Base-by-base conservation (phyloP, 64 coral and sea anemone genomes). In the Montipora sp. region DNA sequence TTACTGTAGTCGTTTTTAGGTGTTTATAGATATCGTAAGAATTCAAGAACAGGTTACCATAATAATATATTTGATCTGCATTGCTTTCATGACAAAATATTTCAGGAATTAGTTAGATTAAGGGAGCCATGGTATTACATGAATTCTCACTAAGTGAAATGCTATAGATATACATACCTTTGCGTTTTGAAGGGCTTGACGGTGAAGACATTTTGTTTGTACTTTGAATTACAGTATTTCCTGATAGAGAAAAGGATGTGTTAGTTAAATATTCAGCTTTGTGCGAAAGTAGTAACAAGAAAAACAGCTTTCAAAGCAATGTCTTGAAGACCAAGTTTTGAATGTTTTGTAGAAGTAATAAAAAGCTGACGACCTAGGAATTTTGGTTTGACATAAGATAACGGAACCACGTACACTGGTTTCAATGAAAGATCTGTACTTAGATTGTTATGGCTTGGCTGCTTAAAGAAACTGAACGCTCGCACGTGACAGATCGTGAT, bases 281-380 rank as follows among this genome's bases (percentile, higher is more conserved):
- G 77, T 55, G 15, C 14, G 3, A 79, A 79, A 27, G 51, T 36
- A 57, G 14, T 80, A 80, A 60, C 11, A 80, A 24, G 19, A n/a
- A 80, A 80, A 80, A 60, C 51, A 80, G 8, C 78, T 80, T 60
- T 75, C 66, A 73, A 51, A 87, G 66, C 66, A 87, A 67, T 53
- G 36, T 87, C 84, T 87, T 73, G 11, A 51, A 75, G 9, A 73
- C 72, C 21, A 70, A 73, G 66, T 70, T 70, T 70, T 75, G 15
- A 53, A 75, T 23, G 18, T 87, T 75, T 89, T 65, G 51, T 47
- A 65, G 74, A 79, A 89, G 75, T 48, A 79, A 79, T 89, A 44
- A 89, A 89, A 89, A 78, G 24, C 77, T 74, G 89, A 90, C 57
- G 78, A 90, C 78, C 63, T 90, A 73, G 78, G 78, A 81, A 82